phyloP scores from a whole-genome alignment of 1,140 invertebrate species.

The Coptotermes formosanus region DNA sequence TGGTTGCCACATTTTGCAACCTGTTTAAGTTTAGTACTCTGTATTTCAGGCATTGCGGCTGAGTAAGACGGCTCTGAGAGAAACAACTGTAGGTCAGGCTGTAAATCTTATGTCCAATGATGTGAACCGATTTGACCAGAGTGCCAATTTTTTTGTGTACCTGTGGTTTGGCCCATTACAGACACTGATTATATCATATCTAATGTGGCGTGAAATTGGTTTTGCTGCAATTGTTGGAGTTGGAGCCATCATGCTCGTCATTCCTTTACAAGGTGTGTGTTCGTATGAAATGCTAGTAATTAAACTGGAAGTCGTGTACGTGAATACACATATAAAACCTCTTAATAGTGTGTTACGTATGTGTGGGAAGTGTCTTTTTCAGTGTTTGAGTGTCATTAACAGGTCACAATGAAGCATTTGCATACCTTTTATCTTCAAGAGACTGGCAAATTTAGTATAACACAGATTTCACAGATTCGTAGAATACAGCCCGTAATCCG shows the following conservation, averaged over 20 bases:
- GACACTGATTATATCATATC: constrained; percentile 58
- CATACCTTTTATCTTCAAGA: too few relatives aligned
- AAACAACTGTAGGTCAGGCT: constrained; percentile 80
- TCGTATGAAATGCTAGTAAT: background rate
- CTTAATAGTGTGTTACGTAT: too few relatives aligned
- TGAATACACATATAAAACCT: background rate
- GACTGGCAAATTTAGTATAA: too few relatives aligned
- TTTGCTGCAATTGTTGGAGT: constrained; percentile 69
- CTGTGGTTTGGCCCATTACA: constrained; percentile 67
- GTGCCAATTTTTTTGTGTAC: constrained; percentile 58
- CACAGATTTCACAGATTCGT: too few relatives aligned
- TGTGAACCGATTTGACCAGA: constrained; percentile 62
- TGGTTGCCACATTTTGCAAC: background rate
- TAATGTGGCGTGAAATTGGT: constrained; percentile 65
- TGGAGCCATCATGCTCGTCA: constrained; percentile 63
- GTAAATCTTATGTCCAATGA: constrained; percentile 83
- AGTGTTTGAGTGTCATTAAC: too few relatives aligned
- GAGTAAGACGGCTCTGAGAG: constrained; percentile 64
- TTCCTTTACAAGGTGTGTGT: constrained; percentile 61
- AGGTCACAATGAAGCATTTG: too few relatives aligned
- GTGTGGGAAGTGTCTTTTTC: too few relatives aligned
- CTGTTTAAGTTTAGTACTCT: constrained; percentile 26
- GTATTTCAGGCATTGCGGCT: constrained; percentile 54
- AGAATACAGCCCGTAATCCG: too few relatives aligned
- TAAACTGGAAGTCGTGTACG: background rate